Conservation (phyloP, 23 tunicate species). For the Halocynthia aurantium region DNA sequence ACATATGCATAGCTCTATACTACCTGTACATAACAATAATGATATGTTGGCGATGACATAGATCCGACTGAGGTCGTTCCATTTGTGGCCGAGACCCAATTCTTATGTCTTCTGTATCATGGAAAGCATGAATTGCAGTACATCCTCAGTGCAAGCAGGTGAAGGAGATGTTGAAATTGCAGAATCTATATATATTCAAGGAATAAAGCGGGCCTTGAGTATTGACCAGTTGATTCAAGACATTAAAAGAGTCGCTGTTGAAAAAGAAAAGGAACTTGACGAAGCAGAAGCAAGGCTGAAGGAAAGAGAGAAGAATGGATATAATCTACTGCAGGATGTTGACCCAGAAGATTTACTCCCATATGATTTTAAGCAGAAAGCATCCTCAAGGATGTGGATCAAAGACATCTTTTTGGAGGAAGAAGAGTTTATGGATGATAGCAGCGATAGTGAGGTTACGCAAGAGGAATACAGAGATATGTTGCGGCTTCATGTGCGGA, state of each 20-base stretch:
- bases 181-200: constrained; percentile 7
- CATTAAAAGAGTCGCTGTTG: constrained; percentile 5
- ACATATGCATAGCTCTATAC: too few relatives aligned
- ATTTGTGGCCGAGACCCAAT: too few relatives aligned
- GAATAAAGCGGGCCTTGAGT: constrained; percentile 8
- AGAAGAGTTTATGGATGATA: constrained; percentile 2
- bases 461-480: constrained; percentile 17
- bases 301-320: constrained; percentile 10
- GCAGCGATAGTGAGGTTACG: constrained; percentile 10
- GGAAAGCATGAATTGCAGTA: too few relatives aligned
- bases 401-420: background rate
- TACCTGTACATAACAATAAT: too few relatives aligned
- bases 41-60: too few relatives aligned
- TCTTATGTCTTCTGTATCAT: too few relatives aligned
- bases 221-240: background rate
- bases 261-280: constrained; percentile 4
- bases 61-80: too few relatives aligned
- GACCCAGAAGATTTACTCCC: background rate
- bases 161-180: background rate
- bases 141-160: background rate
- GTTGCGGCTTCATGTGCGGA: constrained; percentile 3
- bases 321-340: background rate
- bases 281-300: constrained; percentile 1
- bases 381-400: constrained; percentile 3
- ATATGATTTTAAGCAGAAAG: background rate